Base-by-base conservation (phyloP, 1,140 invertebrate genomes). In the Drosophila funebris region DNA sequence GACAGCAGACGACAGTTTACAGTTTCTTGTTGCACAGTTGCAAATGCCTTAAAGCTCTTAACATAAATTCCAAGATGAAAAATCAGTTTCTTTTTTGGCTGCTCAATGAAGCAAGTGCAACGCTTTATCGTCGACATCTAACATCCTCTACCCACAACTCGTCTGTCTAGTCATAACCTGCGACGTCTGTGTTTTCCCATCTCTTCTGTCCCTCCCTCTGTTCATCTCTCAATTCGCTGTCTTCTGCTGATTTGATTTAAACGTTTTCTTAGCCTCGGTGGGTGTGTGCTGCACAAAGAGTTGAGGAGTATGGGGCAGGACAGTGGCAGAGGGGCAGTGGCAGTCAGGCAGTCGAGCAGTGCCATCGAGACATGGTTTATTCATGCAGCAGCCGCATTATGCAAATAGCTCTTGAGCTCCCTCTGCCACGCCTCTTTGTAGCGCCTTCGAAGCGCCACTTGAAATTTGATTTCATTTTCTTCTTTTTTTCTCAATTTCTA, bases 321-420 rank as follows among this genome's bases (percentile, higher is more conserved):
- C 4, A 7, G 9, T 1, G 27, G 20, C 20, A 8, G 0, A 54
- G 41, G 24, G 7, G 14, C 0, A 46, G 24, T n/a, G 18, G 31
- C n/a, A n/a, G n/a, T n/a, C n/a, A n/a, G n/a, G n/a, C n/a, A n/a
- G n/a, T n/a, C n/a, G n/a, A 27, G 20, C 41, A 63, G 36, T 60
- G 78, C 27, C 56, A 76, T 68, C 53, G 58, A 84, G 74, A 87
- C 70, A 88, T 85, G 82, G 82, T 85, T 85, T 85, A 85, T 85
- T 85, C 82, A 85, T 85, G 78, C 82, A 85, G 82, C 82, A 85
- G 82, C 73, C 82, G 82, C 82, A 85, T 85, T 85, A 85, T 85
- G 82, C 83, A 85, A 85, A 85, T 85, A 76, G 71, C 83, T 64
- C 70, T 70, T 68, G 33, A 64, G 56, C 31, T 48, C 6, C 9